phyloP scores from a whole-genome alignment of 1,140 invertebrate species.

The Popillia japonica region DNA sequence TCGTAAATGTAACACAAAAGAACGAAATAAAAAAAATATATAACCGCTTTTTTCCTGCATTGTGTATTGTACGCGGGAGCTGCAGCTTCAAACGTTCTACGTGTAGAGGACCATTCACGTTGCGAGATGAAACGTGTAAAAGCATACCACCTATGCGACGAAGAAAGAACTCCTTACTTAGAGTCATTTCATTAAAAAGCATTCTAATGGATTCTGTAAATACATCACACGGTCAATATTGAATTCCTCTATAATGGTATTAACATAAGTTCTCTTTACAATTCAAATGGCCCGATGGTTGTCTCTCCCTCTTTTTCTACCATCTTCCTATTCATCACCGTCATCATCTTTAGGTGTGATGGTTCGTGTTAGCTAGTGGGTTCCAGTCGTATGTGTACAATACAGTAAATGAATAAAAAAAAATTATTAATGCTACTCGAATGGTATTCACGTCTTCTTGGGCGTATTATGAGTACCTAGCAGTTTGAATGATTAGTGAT shows the following conservation, averaged over 20 bases:
- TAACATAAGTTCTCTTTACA: slow-evolving; percentile 11
- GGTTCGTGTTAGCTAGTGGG: neutral
- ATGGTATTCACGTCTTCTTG: neutral
- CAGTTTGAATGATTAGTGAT: neutral
- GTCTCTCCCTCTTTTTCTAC: neutral
- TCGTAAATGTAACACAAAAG: slow-evolving; percentile 18
- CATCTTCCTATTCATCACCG: neutral
- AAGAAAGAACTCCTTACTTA: slow-evolving; percentile 18
- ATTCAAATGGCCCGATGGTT: slow-evolving; percentile 17
- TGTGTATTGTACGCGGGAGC: neutral
- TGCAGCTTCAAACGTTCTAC: neutral
- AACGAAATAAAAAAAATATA: slow-evolving; percentile 6
- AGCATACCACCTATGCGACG: slow-evolving; percentile 10
- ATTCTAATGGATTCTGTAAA: slow-evolving; percentile 11
- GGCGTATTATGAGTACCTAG: neutral
- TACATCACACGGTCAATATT: slow-evolving; percentile 8
- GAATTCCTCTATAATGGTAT: slow-evolving; percentile 14
- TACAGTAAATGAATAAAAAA: neutral
- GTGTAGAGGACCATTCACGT: slow-evolving; percentile 1
- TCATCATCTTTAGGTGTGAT: neutral
- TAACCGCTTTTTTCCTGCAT: slow-evolving; percentile 6
- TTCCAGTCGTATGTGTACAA: neutral
- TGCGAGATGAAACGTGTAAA: neutral
- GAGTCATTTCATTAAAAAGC: slow-evolving; percentile 13
- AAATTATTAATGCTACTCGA: neutral